phyloP scores from a whole-genome alignment of 2,888 invertebrate species.

The Osmoderma eremita region DNA sequence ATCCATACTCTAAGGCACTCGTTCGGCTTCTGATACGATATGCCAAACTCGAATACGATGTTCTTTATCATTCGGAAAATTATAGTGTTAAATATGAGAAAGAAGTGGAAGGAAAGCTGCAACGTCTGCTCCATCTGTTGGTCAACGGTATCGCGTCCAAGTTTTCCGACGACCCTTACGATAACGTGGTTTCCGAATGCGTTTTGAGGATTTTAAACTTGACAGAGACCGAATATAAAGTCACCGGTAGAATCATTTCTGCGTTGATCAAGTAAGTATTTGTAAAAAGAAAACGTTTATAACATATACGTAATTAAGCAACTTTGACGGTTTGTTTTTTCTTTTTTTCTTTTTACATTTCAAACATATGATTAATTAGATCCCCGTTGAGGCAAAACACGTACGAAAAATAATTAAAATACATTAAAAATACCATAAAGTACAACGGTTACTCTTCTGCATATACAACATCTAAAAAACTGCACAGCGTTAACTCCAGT shows the following conservation, averaged over 20 bases:
- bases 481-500: too few relatives aligned
- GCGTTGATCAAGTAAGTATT: constrained; percentile 19
- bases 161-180: background rate
- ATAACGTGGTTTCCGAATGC: constrained; percentile 5
- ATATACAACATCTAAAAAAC: too few relatives aligned
- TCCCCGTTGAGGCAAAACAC: too few relatives aligned
- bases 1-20: constrained; percentile 45
- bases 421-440: too few relatives aligned
- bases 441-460: too few relatives aligned
- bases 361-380: too few relatives aligned
- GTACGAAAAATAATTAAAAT: too few relatives aligned
- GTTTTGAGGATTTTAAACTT: constrained; percentile 12
- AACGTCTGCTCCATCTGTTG: constrained; percentile 41
- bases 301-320: too few relatives aligned
- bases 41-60: constrained; percentile 53
- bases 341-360: too few relatives aligned
- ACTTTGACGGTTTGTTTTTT: too few relatives aligned
- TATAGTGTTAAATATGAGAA: constrained; percentile 44
- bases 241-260: constrained; percentile 5
- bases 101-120: constrained; percentile 46
- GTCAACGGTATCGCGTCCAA: constrained; percentile 17
- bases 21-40: constrained; percentile 51
- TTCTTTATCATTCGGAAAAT: constrained; percentile 49
- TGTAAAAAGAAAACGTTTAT: too few relatives aligned
- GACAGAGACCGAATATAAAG: constrained; percentile 9